Evolutionary conservation across 2,797 vertebrate species (phyloP), one percentile per base, ranked within the genome.

Genomic region (Gadopsis marmoratus): DNA sequence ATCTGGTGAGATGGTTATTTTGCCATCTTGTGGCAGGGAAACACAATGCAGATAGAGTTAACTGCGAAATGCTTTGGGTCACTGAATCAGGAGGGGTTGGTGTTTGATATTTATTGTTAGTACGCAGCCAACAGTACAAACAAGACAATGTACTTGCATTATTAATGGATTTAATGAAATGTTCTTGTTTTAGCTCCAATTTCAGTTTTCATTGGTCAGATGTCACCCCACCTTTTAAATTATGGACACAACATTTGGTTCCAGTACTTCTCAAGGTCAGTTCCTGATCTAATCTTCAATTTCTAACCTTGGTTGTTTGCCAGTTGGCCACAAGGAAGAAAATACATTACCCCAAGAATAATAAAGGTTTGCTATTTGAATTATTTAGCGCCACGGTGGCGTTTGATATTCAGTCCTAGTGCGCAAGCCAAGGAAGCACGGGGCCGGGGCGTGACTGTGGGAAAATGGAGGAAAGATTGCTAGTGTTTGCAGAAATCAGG

Each of bases 311-410:
- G 69, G 69, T 33, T 10, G 1, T 63, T 67, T 76, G 47, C 63
- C 76, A 64, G 37, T 71, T 67, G 47, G 33, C 11, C 21, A 21
- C 50, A 5, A 73, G 31, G 31, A 60, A 23, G 64, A 76, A 84
- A 88, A 65, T 43, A 71, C 78, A 81, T 86, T 82, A 83, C 59
- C 41, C 39, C 64, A 37, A 11, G 81, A 84, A 86, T 83, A 86
- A 91, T 88, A 71, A 85, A 82, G 72, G 61, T 71, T 89, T 77
- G 48, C 37, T n/a, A 19, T 68, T 78, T 92, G 87, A 91, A 89
- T 93, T 85, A 90, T 88, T 83, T 71, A 85, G 82, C 76, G 69
- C 62, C 64, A 37, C 68, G 8, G 74, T 35, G 66, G 76, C 21
- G 9, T 90, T 91, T 91, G 59, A 86, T 84, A 91, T 90, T 89